phyloP scores from a whole-genome alignment of 1,140 invertebrate species.

The Cotesia glomerata region DNA sequence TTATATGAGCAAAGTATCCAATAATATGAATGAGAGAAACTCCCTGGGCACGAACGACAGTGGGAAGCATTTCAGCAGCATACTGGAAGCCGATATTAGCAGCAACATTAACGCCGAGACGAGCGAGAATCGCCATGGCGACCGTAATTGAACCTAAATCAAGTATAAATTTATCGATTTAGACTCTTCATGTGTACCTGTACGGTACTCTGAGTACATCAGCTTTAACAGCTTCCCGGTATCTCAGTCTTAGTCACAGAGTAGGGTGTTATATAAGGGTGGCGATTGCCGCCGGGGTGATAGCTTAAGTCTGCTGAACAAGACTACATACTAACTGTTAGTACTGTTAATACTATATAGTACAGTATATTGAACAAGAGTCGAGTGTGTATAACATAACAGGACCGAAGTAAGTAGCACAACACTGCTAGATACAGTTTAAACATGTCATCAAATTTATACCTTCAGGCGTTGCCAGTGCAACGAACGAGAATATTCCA shows the following conservation, averaged over 20 bases:
- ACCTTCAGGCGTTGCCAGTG: constrained; percentile 74
- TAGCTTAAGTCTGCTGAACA: no score
- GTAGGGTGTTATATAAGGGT: no score
- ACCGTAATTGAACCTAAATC: constrained; percentile 71
- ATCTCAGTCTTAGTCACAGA: no score
- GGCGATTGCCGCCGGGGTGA: no score
- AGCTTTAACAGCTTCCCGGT: no score
- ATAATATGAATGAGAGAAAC: constrained; percentile 84
- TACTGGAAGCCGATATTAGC: constrained; percentile 91
- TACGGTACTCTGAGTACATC: no score
- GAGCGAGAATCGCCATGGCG: constrained; percentile 76
- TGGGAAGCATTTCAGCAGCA: constrained; percentile 85
- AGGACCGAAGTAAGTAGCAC: no score
- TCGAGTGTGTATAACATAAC: no score
- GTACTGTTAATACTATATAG: no score
- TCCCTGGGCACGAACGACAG: constrained; percentile 84
- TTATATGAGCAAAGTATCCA: constrained; percentile 81
- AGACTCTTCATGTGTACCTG: no score
- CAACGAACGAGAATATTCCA: constrained; percentile 80
- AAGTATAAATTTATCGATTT: constrained; percentile 37
- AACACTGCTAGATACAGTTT: background rate
- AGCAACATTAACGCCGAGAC: constrained; percentile 84
- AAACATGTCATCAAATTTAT: constrained; percentile 33
- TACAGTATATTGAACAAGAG: no score
- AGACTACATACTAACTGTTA: no score